Percentiles rank a stretch among this genome's conserved stretches.
These are phyloP conservation scores for Sebastes wilsoni DNA, from an alignment of 2,797 vertebrate genomes.

Conservation along the genomic window DNA sequence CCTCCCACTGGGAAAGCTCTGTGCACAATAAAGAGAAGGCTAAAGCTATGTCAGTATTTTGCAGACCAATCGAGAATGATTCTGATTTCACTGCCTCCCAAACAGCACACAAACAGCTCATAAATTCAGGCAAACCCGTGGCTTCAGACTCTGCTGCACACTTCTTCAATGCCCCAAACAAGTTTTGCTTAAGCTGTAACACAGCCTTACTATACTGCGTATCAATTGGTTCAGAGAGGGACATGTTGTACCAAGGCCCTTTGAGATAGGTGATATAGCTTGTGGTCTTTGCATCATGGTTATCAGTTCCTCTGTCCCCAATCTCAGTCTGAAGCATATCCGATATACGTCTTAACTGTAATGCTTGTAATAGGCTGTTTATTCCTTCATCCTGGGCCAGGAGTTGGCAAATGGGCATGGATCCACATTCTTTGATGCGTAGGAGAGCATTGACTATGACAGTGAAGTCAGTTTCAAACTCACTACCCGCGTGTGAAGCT, in stretches of 20 bases:
- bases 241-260: constrained; percentile 78
- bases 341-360: constrained; percentile 64
- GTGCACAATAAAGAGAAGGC: constrained; percentile 76
- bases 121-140: constrained; percentile 77
- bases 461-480: constrained; percentile 64
- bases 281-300: constrained; percentile 33
- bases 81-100: constrained; percentile 78
- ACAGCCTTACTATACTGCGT: constrained; percentile 78
- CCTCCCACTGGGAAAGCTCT: constrained; percentile 72
- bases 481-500: constrained; percentile 43
- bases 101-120: constrained; percentile 74
- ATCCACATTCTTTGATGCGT: constrained; percentile 60
- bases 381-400: constrained; percentile 67
- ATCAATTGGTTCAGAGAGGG: constrained; percentile 76
- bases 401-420: constrained; percentile 67
- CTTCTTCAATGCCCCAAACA: constrained; percentile 78
- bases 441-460: constrained; percentile 77
- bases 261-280: constrained; percentile 72
- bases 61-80: constrained; percentile 70
- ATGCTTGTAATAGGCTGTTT: constrained; percentile 67
- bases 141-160: constrained; percentile 58
- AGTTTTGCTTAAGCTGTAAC: constrained; percentile 79
- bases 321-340: constrained; percentile 62
- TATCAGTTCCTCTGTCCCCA: constrained; percentile 1
- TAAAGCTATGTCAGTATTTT: constrained; percentile 73